Conservation (phyloP, 2,113 vertebrate genomes). For the Conger conger region DNA sequence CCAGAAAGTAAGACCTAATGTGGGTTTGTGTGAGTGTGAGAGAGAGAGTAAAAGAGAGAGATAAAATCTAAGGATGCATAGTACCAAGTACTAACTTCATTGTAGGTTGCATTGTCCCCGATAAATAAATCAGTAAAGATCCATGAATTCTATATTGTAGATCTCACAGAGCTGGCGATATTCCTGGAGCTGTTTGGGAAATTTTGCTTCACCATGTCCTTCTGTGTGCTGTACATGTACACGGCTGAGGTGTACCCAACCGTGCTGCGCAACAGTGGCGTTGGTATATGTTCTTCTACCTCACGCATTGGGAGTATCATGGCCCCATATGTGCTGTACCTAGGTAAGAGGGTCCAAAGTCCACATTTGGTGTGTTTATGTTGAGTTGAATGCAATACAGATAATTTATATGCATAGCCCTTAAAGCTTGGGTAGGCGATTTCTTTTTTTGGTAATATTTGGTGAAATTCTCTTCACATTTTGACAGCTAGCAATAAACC, state of each 20-base stretch:
- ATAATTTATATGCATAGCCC: too few species aligned
- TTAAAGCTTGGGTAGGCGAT: too few species aligned
- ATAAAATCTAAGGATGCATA: too few species aligned
- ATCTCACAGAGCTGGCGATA: conserved; percentile 66
- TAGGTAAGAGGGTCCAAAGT: conserved; percentile 66
- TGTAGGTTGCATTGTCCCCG: too few species aligned
- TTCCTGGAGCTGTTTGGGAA: conserved; percentile 87
- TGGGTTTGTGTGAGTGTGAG: background rate
- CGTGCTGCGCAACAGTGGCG: conserved; percentile 88
- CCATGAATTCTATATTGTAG: conserved; percentile 49
- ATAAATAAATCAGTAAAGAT: too few species aligned
- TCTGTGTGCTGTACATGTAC: conserved; percentile 89
- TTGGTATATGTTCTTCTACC: conserved; percentile 90
- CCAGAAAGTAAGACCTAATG: conserved; percentile 70
- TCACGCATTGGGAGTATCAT: conserved; percentile 89
- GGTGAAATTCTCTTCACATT: too few species aligned
- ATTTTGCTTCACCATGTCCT: conserved; percentile 87
- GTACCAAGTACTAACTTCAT: too few species aligned
- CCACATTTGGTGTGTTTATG: background rate
- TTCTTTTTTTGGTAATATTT: too few species aligned
- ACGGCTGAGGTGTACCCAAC: conserved; percentile 92
- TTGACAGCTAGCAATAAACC: too few species aligned
- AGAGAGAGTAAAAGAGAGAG: too few species aligned
- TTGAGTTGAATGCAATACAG: background rate
- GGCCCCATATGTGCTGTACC: conserved; percentile 87